Evolutionary conservation across 2,888 invertebrate species (phyloP), one percentile per base, ranked within the genome.

Genomic region (Rotaria sp.): DNA sequence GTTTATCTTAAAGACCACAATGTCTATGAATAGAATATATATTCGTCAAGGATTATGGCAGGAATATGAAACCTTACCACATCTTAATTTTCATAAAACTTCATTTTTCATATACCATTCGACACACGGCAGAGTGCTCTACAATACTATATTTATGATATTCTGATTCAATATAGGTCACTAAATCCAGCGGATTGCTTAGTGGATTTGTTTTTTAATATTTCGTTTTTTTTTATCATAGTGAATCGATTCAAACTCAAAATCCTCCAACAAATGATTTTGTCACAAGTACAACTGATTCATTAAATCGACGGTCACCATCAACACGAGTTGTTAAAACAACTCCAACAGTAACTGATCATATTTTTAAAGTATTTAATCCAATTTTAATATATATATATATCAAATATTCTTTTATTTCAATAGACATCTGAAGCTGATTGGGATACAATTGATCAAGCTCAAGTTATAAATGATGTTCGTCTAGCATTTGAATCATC

Each of bases 401-500:
- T 13, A 15, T 30, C 15, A 4, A 59, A 13, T 15, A 30, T 13
- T 30, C n/a, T 18, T 30, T 30, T 3, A 3, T 13, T 67, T 30
- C 0, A 84, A 50, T 26, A 91, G 86, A 90, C 91, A 30, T 88
- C 91, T 55, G 90, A 90, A 86, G 92, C 92, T 88, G 97, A 98
- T 90, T 98, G 97, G 97, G 97, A 97, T 92, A 96, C 96, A 90
- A 91, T 97, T 88, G 97, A 97, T 89, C 93, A 93, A 88, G 92
- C 92, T 4, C 96, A 96, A 90, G 96, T 95, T 59, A 92, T 97
- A 84, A 95, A 95, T 26, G 95, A 95, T 90, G 96, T 96, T 67
- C 96, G 96, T 91, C 96, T 96, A 90, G 95, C 95, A 18, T 96
- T 95, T 91, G 96, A 96, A 90, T 94, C 95, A 84, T 94, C 95